These are phyloP conservation scores for Pangasius krempfi DNA, from an alignment of 2,797 vertebrate genomes.

Conservation along the genomic window DNA sequence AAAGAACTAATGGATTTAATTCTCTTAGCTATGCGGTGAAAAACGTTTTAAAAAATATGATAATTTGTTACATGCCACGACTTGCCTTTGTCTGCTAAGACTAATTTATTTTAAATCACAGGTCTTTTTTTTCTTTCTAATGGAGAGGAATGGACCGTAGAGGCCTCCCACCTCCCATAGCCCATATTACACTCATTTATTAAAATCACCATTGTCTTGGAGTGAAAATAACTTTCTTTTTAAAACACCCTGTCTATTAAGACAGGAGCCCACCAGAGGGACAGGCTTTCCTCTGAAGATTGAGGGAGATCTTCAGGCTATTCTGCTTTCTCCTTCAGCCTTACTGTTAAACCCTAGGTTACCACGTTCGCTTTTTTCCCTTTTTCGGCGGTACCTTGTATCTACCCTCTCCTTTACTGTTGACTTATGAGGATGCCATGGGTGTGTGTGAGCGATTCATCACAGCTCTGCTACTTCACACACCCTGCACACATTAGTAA, in stretches of 20 bases:
- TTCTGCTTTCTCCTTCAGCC: conserved; percentile 60
- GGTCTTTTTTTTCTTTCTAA: conserved; percentile 57
- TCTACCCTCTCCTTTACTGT: conserved; percentile 76
- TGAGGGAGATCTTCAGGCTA: conserved; percentile 80
- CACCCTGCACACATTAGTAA: conserved; percentile 81
- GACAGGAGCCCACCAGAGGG: conserved; percentile 65
- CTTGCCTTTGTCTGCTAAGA: conserved; percentile 43
- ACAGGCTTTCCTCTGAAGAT: conserved; percentile 74
- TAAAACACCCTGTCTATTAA: conserved; percentile 61
- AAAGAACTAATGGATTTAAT: conserved; percentile 13
- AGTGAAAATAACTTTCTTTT: conserved; percentile 73
- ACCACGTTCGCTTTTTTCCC: conserved; percentile 34
- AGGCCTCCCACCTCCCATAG: conserved; percentile 63
- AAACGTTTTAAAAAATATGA: conserved; percentile 41
- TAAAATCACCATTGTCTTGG: conserved; percentile 68
- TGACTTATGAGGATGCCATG: conserved; percentile 84
- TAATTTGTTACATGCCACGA: conserved; percentile 26
- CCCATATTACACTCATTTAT: conserved; percentile 73
- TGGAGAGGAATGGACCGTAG: conserved; percentile 63
- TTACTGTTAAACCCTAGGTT: conserved; percentile 62
- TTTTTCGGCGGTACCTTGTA: conserved; percentile 61
- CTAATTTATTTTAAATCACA: conserved; percentile 53
- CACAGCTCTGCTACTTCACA: conserved; percentile 74
- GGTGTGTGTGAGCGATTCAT: conserved; percentile 79
- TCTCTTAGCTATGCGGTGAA: conserved; percentile 23